These are phyloP conservation scores for Drosophila colorata DNA, from an alignment of 2,888 invertebrate species.

Conservation along the genomic window DNA sequence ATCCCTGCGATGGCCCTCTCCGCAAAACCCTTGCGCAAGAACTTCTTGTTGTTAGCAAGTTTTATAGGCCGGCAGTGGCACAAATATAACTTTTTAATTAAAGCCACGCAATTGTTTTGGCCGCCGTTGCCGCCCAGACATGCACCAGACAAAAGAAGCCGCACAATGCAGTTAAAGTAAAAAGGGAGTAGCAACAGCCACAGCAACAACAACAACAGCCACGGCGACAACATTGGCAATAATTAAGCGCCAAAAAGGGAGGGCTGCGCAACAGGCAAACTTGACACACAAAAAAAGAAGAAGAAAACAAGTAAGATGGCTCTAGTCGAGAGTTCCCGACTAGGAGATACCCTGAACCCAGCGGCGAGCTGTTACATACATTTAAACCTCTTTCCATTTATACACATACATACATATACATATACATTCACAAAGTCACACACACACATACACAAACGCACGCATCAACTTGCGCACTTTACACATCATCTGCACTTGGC, in stretches of 20 bases:
- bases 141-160: slow-evolving; percentile 45
- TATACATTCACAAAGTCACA: no score
- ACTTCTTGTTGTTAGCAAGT: slow-evolving; percentile 42
- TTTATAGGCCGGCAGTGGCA: slow-evolving; percentile 55
- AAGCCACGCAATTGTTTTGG: slow-evolving; percentile 68
- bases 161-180: slow-evolving; percentile 44
- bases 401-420: no score
- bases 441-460: no score
- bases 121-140: slow-evolving; percentile 42
- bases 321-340: no score
- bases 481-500: no score
- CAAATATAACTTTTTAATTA: slow-evolving; percentile 78
- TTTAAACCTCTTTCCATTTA: no score
- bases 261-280: slow-evolving; percentile 70
- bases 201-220: slow-evolving; percentile 4
- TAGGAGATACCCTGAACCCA: no score
- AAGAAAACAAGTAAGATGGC: no score
- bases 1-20: neutral
- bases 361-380: no score
- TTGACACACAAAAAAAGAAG: slow-evolving; percentile 48
- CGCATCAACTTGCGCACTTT: no score
- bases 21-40: neutral
- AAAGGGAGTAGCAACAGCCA: slow-evolving; percentile 3
- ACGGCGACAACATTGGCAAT: slow-evolving; percentile 26
- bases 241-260: slow-evolving; percentile 23